Evolutionary conservation across 2,113 vertebrate genomes (phyloP).

Genomic region (Salvelinus namaycush): DNA sequence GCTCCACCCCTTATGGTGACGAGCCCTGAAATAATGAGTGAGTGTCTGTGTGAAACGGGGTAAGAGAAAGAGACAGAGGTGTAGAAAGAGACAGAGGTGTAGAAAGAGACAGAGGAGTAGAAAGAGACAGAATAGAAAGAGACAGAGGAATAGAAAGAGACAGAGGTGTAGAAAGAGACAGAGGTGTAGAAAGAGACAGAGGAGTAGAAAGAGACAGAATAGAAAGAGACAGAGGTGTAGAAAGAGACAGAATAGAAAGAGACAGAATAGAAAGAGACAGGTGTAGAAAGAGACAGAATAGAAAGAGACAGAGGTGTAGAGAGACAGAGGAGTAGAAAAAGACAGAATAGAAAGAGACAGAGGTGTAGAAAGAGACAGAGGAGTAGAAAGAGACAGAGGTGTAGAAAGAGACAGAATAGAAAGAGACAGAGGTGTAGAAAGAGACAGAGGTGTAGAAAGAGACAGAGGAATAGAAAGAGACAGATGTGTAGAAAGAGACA

Average conservation of each 20-base stretch:
- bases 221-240: background rate
- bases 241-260: constrained; percentile 19
- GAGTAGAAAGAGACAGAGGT: too few species aligned
- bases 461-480: too few species aligned
- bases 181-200: background rate
- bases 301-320: background rate
- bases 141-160: background rate
- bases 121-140: too few species aligned
- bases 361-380: too few species aligned
- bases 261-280: constrained; percentile 17
- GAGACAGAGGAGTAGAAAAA: background rate
- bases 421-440: too few species aligned
- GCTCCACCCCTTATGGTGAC: background rate
- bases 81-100: background rate
- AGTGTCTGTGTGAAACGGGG: background rate
- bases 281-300: too few species aligned
- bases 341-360: background rate
- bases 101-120: constrained; percentile 24
- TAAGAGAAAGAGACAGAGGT: too few species aligned
- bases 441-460: too few species aligned
- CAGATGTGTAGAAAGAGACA: background rate
- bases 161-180: constrained; percentile 14
- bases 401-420: too few species aligned
- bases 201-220: constrained; percentile 13
- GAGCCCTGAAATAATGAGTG: background rate